phyloP scores from a whole-genome alignment of 2,113 vertebrate species.

The Sula dactylatra region DNA sequence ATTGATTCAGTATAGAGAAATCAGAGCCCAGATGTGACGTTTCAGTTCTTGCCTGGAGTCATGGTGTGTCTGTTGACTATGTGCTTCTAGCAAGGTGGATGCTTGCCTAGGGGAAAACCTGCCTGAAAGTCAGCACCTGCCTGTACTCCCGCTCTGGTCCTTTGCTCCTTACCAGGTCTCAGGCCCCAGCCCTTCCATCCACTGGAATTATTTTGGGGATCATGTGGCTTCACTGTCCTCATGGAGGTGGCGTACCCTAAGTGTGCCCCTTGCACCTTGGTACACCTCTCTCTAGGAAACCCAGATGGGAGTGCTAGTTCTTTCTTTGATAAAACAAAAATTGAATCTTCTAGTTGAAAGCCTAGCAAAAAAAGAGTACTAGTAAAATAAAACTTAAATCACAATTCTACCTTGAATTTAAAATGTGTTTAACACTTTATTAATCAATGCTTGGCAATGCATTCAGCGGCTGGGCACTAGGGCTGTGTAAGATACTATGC shows the following conservation, averaged over 20 bases:
- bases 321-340: not conserved
- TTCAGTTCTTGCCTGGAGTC: not conserved
- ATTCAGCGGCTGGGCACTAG: rapidly evolving
- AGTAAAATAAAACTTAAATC: not conserved
- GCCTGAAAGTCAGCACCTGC: not conserved
- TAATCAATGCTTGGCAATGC: not conserved
- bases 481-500: not conserved
- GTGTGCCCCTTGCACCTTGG: not conserved
- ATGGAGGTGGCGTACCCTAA: not conserved
- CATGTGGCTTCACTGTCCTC: not conserved
- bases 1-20: not conserved
- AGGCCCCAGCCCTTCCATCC: not conserved
- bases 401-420: not conserved
- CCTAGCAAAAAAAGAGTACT: not conserved
- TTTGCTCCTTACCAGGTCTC: not conserved
- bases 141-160: rapidly evolving
- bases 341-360: not conserved
- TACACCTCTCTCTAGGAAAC: not conserved
- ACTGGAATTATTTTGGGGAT: not conserved
- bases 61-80: not conserved
- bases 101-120: not conserved
- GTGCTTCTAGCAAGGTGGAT: not conserved
- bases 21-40: not conserved
- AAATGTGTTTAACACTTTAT: not conserved
- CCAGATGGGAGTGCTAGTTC: not conserved